These are phyloP conservation scores for Cyclura pinguis DNA, from an alignment of 2,797 vertebrate genomes.

Conservation along the genomic window DNA sequence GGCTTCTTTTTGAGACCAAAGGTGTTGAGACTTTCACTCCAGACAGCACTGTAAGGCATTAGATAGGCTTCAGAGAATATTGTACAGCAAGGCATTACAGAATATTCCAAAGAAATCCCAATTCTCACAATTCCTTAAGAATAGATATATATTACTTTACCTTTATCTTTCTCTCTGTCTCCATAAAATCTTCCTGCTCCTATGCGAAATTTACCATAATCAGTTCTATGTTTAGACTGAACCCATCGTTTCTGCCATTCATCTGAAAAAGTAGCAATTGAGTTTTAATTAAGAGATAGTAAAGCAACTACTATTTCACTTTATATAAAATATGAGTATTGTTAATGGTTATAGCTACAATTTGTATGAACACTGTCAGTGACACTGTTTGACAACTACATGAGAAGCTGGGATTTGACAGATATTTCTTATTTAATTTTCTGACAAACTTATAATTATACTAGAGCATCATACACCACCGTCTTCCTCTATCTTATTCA, in stretches of 20 bases:
- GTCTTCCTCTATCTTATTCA: not conserved
- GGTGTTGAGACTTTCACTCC: not conserved
- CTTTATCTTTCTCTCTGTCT: constrained; percentile 87
- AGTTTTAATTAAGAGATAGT: constrained; percentile 12
- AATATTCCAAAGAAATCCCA: not conserved
- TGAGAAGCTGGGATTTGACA: not conserved
- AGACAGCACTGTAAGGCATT: not conserved
- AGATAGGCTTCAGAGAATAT: not conserved
- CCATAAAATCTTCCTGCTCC: constrained; percentile 85
- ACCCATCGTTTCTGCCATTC: constrained; percentile 84
- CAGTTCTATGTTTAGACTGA: constrained; percentile 85
- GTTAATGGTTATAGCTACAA: constrained; percentile 11
- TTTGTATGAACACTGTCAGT: not conserved
- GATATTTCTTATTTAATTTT: not conserved
- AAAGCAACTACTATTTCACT: not conserved
- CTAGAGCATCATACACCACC: not conserved
- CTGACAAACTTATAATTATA: constrained; percentile 8
- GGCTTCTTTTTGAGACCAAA: not conserved
- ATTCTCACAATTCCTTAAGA: constrained; percentile 22
- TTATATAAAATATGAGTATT: not conserved
- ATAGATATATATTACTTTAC: constrained; percentile 64
- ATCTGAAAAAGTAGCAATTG: constrained; percentile 50
- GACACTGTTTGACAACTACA: not conserved
- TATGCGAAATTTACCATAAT: constrained; percentile 86
- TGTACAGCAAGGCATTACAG: not conserved